Conservation (phyloP, 2,797 vertebrate genomes). For the Spea hammondii region DNA sequence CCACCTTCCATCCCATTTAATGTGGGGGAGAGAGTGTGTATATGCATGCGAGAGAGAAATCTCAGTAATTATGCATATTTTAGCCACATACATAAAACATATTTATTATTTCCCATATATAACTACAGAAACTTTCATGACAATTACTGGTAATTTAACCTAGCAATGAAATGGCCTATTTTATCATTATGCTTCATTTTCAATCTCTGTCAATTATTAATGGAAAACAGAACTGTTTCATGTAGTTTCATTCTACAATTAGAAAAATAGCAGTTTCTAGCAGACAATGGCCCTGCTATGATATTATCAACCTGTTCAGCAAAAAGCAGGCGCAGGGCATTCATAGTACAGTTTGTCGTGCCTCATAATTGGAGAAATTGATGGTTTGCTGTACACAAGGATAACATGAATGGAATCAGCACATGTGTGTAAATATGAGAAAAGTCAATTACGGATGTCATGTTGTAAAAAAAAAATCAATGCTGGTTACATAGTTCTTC, state of each 20-base stretch:
- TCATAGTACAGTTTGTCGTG: not conserved
- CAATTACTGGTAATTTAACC: no score
- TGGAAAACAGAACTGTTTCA: not conserved
- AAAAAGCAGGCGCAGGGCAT: not conserved
- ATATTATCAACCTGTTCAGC: not conserved
- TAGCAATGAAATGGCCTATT: no score
- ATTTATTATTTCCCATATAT: no score
- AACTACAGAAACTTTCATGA: no score
- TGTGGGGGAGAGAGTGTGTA: no score
- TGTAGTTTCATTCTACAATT: not conserved
- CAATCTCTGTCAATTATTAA: not conserved
- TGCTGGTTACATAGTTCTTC: not conserved
- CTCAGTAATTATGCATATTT: no score
- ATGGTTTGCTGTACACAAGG: not conserved
- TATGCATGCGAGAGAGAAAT: no score
- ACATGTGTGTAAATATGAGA: not conserved
- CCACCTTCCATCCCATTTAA: no score
- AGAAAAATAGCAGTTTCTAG: not conserved
- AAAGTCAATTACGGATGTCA: not conserved
- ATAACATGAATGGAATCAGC: not conserved
- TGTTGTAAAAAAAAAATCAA: not conserved
- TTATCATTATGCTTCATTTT: not conserved
- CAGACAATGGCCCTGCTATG: not conserved
- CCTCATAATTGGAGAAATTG: conserved; percentile 1
- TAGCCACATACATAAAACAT: no score